Conservation (phyloP, 2,113 vertebrate genomes). For the Phaethornis superciliosus region DNA sequence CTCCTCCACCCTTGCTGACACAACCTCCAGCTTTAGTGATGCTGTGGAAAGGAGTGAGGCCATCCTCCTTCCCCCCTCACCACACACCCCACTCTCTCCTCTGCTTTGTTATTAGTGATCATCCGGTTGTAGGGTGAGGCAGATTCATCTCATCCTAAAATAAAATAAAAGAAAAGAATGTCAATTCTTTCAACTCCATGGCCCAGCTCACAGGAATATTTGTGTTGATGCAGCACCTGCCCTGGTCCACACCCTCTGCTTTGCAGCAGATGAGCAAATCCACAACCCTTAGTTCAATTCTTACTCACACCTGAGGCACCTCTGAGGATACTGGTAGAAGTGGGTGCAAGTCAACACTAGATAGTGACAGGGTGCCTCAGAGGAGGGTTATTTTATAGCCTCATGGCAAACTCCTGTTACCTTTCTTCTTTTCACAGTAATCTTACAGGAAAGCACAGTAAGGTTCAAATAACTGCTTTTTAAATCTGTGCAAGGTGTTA, state of each 20-base stretch:
- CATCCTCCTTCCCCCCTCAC: accelerated
- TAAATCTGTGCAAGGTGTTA: background rate
- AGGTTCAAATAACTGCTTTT: background rate
- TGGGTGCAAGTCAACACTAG: background rate
- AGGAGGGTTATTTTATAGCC: background rate
- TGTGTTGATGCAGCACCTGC: background rate
- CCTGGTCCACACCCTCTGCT: background rate
- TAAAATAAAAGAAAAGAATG: too few relatives aligned
- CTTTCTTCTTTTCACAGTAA: background rate
- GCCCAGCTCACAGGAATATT: background rate
- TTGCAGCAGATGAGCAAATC: background rate
- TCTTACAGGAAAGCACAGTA: background rate
- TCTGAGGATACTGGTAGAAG: background rate
- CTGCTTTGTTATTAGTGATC: background rate
- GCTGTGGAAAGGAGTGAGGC: background rate
- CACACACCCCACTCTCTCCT: background rate
- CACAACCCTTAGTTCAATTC: background rate
- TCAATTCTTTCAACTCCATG: background rate
- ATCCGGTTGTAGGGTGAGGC: background rate
- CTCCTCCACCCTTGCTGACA: background rate
- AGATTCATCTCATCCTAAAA: background rate
- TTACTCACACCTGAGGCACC: background rate
- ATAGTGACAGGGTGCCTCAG: background rate
- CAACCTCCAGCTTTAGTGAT: background rate
- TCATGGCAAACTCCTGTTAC: background rate